Conservation (phyloP, 2,888 invertebrate species). For the Agrotis puta region DNA sequence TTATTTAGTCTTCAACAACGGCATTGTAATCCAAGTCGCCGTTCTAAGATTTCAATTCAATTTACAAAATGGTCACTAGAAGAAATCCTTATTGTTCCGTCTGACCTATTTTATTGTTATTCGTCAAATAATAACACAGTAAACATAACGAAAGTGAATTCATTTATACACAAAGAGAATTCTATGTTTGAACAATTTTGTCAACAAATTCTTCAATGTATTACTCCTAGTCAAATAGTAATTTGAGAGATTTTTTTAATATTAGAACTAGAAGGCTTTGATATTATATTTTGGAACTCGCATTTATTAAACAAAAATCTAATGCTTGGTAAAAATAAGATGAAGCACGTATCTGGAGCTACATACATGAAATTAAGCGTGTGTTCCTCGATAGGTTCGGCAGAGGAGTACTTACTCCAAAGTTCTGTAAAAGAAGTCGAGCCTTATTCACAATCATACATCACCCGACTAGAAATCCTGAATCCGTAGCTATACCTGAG, state of each 20-base stretch:
- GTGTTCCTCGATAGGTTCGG: too few species aligned
- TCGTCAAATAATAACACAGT: conserved; percentile 26
- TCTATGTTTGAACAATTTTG: not conserved
- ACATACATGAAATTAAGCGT: too few species aligned
- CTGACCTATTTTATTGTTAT: conserved; percentile 41
- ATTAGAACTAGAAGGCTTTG: not conserved
- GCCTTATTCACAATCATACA: too few species aligned
- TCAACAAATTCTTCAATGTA: conserved; percentile 3
- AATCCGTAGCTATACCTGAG: too few species aligned
- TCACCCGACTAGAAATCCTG: too few species aligned
- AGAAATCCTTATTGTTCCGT: conserved; percentile 28
- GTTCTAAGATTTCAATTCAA: conserved; percentile 54
- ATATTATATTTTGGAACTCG: not conserved
- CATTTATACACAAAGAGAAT: conserved; percentile 18
- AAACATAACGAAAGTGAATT: conserved; percentile 14
- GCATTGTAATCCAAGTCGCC: not conserved
- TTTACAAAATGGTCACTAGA: conserved; percentile 42
- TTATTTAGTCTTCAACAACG: conserved; percentile 18
- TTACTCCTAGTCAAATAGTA: not conserved
- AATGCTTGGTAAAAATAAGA: not conserved
- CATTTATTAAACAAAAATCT: not conserved
- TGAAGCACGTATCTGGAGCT: not conserved
- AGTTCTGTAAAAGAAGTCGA: too few species aligned
- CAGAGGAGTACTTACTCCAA: too few species aligned
- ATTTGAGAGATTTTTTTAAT: not conserved